Conservation (phyloP, 64 coral and sea anemone species). For the Montipora cactus region DNA sequence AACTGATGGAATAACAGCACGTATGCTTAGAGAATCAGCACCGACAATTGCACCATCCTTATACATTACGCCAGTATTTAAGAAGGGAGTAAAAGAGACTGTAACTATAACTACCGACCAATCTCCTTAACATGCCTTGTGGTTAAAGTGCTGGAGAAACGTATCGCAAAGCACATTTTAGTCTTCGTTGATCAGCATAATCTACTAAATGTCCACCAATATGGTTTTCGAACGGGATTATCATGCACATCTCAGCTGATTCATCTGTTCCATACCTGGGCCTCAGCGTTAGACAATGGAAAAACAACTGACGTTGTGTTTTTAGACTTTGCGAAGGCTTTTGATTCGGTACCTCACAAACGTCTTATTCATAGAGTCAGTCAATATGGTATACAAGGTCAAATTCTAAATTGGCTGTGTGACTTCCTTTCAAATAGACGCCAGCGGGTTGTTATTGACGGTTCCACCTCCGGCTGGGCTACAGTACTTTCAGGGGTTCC, state of each 20-base stretch:
- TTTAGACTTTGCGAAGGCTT: not conserved
- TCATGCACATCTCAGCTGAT: not conserved
- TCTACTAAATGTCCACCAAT: not conserved
- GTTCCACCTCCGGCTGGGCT: too few species aligned
- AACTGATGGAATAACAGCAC: not conserved
- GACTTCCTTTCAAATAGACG: too few species aligned
- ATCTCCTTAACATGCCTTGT: slow-evolving; percentile 5
- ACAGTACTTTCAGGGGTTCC: not conserved
- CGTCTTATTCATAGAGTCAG: slow-evolving; percentile 4
- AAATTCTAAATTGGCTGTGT: too few species aligned
- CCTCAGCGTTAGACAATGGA: not conserved
- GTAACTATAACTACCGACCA: not conserved
- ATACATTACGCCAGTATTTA: not conserved
- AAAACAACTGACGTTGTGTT: not conserved
- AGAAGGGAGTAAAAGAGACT: slow-evolving; percentile 9
- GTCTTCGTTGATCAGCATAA: not conserved
- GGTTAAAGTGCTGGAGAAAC: not conserved
- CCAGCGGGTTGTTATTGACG: too few species aligned
- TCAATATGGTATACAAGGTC: not conserved
- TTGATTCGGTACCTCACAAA: not conserved
- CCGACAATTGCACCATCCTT: too few species aligned
- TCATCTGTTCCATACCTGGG: not conserved
- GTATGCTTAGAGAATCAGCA: too few species aligned
- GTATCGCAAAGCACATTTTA: not conserved
- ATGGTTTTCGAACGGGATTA: not conserved